phyloP scores from a whole-genome alignment of 2,113 vertebrate genomes.

The Anseranas semipalmata region DNA sequence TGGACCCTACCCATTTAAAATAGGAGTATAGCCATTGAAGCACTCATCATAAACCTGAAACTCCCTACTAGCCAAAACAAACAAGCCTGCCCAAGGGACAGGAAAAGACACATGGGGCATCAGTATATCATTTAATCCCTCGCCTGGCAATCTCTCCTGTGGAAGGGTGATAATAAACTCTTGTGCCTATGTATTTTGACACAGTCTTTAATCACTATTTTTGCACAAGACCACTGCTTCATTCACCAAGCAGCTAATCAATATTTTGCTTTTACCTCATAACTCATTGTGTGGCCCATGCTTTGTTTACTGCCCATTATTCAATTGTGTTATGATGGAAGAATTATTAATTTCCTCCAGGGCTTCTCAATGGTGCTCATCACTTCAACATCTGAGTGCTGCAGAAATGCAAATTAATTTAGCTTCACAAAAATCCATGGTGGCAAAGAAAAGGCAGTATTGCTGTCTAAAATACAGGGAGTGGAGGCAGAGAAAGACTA shows the following conservation, averaged over 20 bases:
- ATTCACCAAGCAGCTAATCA: slow-evolving; percentile 1
- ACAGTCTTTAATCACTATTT: not conserved
- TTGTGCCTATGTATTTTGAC: not conserved
- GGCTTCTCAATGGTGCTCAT: not conserved
- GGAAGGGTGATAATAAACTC: not conserved
- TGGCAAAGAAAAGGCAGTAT: not conserved
- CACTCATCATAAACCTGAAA: not conserved
- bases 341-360: slow-evolving; percentile 23
- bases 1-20: not conserved
- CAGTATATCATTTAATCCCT: not conserved
- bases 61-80: not conserved
- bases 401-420: slow-evolving; percentile 1
- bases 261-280: slow-evolving; percentile 22
- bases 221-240: not conserved
- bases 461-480: not conserved
- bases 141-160: not conserved
- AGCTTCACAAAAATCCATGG: not conserved
- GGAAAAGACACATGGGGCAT: not conserved
- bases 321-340: not conserved
- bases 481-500: not conserved
- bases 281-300: not conserved
- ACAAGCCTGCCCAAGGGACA: not conserved
- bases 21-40: not conserved
- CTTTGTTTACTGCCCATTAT: slow-evolving; percentile 15
- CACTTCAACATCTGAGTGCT: not conserved